Evolutionary conservation across 2,888 invertebrate genomes (phyloP).

Genomic region (Idaea dimidiata): DNA sequence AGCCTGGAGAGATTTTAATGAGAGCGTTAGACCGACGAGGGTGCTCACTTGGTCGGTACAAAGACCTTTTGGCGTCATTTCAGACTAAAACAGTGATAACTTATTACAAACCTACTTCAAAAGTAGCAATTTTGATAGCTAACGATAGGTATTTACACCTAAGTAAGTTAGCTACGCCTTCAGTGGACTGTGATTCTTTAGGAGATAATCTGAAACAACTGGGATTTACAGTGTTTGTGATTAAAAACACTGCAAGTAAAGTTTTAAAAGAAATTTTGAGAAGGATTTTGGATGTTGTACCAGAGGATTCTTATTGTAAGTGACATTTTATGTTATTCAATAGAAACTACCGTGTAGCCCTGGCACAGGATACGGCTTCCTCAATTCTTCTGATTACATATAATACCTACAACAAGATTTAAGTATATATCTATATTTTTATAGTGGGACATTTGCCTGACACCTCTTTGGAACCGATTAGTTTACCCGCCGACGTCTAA

Average conservation of each 20-base stretch:
- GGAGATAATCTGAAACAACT: constrained; percentile 53
- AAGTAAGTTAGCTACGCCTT: constrained; percentile 64
- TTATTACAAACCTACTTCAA: constrained; percentile 59
- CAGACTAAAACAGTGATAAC: constrained; percentile 45
- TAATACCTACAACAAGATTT: no score
- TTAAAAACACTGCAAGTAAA: constrained; percentile 53
- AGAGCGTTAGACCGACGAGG: constrained; percentile 59
- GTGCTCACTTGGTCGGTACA: constrained; percentile 46
- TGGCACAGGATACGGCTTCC: not conserved
- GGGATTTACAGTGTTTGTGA: constrained; percentile 59
- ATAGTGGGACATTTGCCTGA: no score
- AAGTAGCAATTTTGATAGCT: constrained; percentile 69
- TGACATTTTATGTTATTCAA: constrained; percentile 17
- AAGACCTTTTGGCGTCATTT: constrained; percentile 40
- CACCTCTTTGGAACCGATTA: no score
- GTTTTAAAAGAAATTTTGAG: constrained; percentile 48
- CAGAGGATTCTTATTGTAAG: constrained; percentile 72
- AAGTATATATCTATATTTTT: no score
- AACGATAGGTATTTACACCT: constrained; percentile 66
- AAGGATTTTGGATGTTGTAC: constrained; percentile 49
- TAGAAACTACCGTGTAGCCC: not conserved
- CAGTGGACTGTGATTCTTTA: constrained; percentile 64
- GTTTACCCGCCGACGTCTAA: no score
- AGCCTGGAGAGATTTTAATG: constrained; percentile 61
- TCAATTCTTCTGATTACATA: no score